Conservation (phyloP, 2,113 vertebrate species). For the Myrmophylax atrothorax region DNA sequence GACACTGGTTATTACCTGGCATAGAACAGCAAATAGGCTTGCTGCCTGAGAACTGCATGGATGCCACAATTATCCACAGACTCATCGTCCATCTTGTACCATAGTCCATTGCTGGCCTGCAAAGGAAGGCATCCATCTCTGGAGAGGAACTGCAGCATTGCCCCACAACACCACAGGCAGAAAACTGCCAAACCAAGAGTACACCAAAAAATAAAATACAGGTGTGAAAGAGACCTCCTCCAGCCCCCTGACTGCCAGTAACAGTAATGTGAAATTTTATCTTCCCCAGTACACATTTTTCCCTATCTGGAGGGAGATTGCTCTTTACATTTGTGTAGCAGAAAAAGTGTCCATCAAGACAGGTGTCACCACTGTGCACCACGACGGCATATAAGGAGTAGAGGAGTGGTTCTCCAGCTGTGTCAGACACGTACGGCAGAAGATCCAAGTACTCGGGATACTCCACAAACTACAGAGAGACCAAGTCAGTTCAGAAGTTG, state of each 20-base stretch:
- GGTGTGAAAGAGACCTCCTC: not conserved
- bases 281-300: not conserved
- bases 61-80: not conserved
- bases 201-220: not conserved
- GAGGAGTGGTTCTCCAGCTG: not conserved
- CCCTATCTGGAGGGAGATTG: not conserved
- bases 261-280: not conserved
- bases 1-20: not conserved
- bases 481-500: not conserved
- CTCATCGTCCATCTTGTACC: constrained; percentile 16
- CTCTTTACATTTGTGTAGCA: not conserved
- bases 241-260: not conserved
- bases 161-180: not conserved
- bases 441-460: not conserved
- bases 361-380: not conserved
- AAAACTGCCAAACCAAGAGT: not conserved
- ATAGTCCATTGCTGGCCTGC: not conserved
- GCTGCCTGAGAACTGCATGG: not conserved
- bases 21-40: constrained; percentile 10
- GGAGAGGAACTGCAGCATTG: not conserved
- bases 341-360: constrained; percentile 11
- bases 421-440: not conserved
- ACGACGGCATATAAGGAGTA: not conserved
- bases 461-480: not conserved
- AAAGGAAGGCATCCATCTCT: not conserved